These are phyloP conservation scores for Eledona agricola DNA, from an alignment of 2,888 invertebrate genomes.

Conservation along the genomic window DNA sequence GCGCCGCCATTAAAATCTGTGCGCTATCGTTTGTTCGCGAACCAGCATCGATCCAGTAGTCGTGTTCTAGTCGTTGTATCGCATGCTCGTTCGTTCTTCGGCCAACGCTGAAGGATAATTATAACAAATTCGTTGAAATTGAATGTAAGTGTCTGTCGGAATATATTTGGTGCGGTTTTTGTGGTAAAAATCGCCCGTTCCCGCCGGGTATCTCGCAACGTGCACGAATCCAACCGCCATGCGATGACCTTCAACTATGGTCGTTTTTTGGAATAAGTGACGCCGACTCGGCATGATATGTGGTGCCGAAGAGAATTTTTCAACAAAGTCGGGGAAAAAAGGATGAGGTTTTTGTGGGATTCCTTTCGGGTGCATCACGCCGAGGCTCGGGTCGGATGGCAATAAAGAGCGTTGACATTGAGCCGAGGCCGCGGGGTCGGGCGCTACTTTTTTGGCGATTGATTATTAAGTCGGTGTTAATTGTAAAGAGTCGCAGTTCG, in stretches of 20 bases:
- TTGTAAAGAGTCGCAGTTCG: not conserved
- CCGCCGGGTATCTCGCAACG: constrained; percentile 22
- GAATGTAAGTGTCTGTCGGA: constrained; percentile 55
- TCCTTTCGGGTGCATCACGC: constrained; percentile 44
- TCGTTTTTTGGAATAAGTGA: constrained; percentile 11
- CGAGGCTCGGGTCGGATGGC: constrained; percentile 27
- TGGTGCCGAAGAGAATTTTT: too few relatives aligned
- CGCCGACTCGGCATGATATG: constrained; percentile 1
- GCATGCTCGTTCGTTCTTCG: constrained; percentile 49
- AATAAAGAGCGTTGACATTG: constrained; percentile 37
- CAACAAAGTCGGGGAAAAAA: not conserved
- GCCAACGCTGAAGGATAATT: constrained; percentile 54
- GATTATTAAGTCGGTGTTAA: not conserved
- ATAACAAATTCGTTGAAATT: constrained; percentile 54
- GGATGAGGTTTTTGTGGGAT: constrained; percentile 34
- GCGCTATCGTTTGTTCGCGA: constrained; percentile 57
- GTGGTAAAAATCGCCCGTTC: constrained; percentile 21
- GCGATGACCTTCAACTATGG: constrained; percentile 49
- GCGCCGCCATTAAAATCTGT: constrained; percentile 56
- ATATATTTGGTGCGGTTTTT: constrained; percentile 37
- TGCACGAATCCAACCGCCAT: constrained; percentile 29
- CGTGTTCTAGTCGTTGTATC: constrained; percentile 61
- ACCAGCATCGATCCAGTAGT: constrained; percentile 60
- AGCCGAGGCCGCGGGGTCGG: constrained; percentile 16
- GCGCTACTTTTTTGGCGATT: constrained; percentile 20